Evolutionary conservation across 2,113 vertebrate species (phyloP), one percentile per base, ranked within the genome.

Genomic region (Tragelaphus imberbis): DNA sequence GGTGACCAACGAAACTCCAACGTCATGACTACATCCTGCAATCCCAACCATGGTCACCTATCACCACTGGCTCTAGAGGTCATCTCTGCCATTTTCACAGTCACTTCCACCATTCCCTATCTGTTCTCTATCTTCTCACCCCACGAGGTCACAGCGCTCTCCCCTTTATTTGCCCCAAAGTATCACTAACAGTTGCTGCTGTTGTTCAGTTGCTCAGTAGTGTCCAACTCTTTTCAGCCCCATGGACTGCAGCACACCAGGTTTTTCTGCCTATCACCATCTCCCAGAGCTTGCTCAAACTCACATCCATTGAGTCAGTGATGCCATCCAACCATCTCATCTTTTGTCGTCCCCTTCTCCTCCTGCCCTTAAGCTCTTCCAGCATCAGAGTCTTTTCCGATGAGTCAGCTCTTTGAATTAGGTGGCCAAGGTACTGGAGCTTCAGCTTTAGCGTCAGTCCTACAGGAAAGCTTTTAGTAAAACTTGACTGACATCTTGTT

Each of bases 11-110:
- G 56, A 36, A 59, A 0, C 0, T 23, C 1, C 2, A 30, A 13
- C 1, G 4, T n/a, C 59, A 5, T 1, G 33, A 25, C 33, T 4
- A 10, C 0, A 0, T 7, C 17, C 68, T 21, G n/a, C 11, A 40
- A 53, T 9, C 84, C 65, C 61, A 28, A 2, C 63, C 40, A 0
- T 1, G 44, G 65, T 21, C 16, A 4, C 11, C 17, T 40, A 3
- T 28, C 63, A 27, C 71, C n/a, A 59, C 68, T 13, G 3, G 30
- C 21, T 68, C 33, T 21, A 3, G 30, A 28, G 7, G 19, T 47
- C 36, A 55, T 23, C 14, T 36, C 90, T 61, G 87, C 33, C 36
- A 5, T 28, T 58, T 88, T 16, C 33, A 40, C 0, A 0, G 36
- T 75, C 84, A 51, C 68, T 28, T 47, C 28, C 36, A 11, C 49